A percentile compares a stretch with the other conserved stretches of the same genome.
Evolutionary conservation across 2,888 invertebrate genomes (phyloP).

Genomic region (Liodrosophila aerea): DNA sequence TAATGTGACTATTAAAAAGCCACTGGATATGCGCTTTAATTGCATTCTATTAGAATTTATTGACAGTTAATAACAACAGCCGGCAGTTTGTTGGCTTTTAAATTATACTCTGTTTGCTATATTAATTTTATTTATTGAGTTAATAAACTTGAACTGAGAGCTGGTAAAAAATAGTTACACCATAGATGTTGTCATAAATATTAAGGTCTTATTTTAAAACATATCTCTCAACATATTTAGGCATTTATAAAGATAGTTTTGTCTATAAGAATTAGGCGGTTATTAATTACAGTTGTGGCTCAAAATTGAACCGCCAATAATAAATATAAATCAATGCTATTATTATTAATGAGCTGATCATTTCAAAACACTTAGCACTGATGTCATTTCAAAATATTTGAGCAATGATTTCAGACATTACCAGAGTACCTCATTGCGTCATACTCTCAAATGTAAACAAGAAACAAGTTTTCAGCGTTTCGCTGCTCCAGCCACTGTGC

Average conservation of each 20-base stretch:
- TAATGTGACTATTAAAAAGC: constrained; percentile 45
- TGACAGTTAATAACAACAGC: constrained; percentile 46
- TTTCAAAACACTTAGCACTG: constrained; percentile 3
- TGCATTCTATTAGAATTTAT: constrained; percentile 67
- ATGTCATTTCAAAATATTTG: constrained; percentile 58
- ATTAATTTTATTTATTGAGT: constrained; percentile 5
- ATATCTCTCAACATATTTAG: too few relatives aligned
- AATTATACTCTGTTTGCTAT: constrained; percentile 8
- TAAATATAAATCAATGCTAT: too few relatives aligned
- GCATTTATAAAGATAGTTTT: too few relatives aligned
- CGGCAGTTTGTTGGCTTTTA: constrained; percentile 4
- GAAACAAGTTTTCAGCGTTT: constrained; percentile 45
- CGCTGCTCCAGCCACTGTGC: constrained; percentile 41
- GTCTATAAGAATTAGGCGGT: too few relatives aligned
- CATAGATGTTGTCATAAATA: constrained; percentile 1
- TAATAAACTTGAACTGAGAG: not conserved
- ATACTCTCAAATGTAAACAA: not conserved
- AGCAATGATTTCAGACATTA: constrained; percentile 42
- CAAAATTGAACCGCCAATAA: too few relatives aligned
- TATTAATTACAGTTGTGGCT: too few relatives aligned
- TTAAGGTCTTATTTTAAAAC: too few relatives aligned
- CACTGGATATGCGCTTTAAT: constrained; percentile 52
- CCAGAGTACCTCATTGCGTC: constrained; percentile 37
- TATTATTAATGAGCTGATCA: too few relatives aligned
- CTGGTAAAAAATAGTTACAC: too few relatives aligned